Evolutionary conservation across 2,888 invertebrate genomes (phyloP).

Genomic region (Trypoxylon attenuatum): DNA sequence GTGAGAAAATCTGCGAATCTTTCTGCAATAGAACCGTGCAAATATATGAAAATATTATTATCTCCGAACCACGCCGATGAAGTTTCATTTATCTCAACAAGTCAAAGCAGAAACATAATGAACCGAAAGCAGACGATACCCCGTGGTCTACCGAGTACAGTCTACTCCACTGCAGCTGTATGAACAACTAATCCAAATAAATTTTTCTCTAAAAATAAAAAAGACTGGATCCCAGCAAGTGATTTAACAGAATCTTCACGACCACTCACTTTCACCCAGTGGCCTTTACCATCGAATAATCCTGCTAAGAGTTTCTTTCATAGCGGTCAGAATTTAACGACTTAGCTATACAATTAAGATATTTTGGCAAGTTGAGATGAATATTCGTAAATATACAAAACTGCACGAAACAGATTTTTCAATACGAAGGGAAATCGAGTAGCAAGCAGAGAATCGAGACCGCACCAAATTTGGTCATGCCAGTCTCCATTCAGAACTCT

Average conservation of each 20-base stretch:
- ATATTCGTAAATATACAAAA: too few relatives aligned
- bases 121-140: not conserved
- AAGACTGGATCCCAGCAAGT: too few relatives aligned
- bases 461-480: slow-evolving; percentile 66
- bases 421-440: slow-evolving; percentile 28
- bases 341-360: not conserved
- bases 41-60: too few relatives aligned
- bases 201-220: slow-evolving; percentile 62
- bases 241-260: too few relatives aligned
- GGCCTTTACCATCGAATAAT: too few relatives aligned
- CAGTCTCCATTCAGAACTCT: slow-evolving; percentile 59
- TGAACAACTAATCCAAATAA: slow-evolving; percentile 68
- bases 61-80: too few relatives aligned
- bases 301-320: too few relatives aligned
- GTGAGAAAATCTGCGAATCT: too few relatives aligned
- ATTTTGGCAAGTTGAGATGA: too few relatives aligned
- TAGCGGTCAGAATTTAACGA: not conserved
- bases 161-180: slow-evolving; percentile 49
- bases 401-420: too few relatives aligned
- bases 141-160: slow-evolving; percentile 12
- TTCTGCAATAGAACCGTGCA: too few relatives aligned
- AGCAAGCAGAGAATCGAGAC: slow-evolving; percentile 45
- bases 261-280: too few relatives aligned
- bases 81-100: not conserved
- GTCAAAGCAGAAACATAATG: not conserved